phyloP scores from a whole-genome alignment of 2,888 invertebrate species.

The Operophtera brumata region DNA sequence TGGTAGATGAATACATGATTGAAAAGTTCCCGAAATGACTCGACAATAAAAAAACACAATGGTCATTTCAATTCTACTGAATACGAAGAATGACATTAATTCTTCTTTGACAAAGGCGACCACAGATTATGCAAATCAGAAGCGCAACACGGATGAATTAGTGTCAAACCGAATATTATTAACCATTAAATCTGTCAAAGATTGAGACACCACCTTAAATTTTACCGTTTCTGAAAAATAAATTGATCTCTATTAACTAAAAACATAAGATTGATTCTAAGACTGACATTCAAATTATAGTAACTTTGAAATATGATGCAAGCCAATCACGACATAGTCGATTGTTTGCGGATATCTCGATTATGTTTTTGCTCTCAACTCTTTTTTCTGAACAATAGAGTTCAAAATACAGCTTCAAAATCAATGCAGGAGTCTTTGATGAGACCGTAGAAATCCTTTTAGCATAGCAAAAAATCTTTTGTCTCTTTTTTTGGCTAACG shows the following conservation, averaged over 20 bases:
- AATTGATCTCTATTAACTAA: conserved; percentile 17
- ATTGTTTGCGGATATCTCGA: conserved; percentile 57
- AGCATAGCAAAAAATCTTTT: conserved; percentile 48
- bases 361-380: conserved; percentile 29
- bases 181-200: conserved; percentile 47
- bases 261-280: conserved; percentile 18
- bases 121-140: conserved; percentile 64
- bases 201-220: conserved; percentile 36
- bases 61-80: conserved; percentile 8
- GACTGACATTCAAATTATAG: conserved; percentile 11
- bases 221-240: conserved; percentile 11
- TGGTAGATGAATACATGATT: neutral
- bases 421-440: conserved; percentile 46
- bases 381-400: conserved; percentile 13
- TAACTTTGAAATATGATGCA: conserved; percentile 40
- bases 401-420: conserved; percentile 18
- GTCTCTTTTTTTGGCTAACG: conserved; percentile 52
- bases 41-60: conserved; percentile 3
- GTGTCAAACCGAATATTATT: conserved; percentile 58
- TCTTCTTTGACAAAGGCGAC: conserved; percentile 43
- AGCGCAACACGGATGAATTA: conserved; percentile 59
- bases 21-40: conserved; percentile 15
- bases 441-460: conserved; percentile 53
- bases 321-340: conserved; percentile 54
- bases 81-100: conserved; percentile 20